Percentiles rank a stretch among this genome's conserved stretches.
Conservation (phyloP, 2,113 vertebrate species). For the Sprattus sprattus region DNA sequence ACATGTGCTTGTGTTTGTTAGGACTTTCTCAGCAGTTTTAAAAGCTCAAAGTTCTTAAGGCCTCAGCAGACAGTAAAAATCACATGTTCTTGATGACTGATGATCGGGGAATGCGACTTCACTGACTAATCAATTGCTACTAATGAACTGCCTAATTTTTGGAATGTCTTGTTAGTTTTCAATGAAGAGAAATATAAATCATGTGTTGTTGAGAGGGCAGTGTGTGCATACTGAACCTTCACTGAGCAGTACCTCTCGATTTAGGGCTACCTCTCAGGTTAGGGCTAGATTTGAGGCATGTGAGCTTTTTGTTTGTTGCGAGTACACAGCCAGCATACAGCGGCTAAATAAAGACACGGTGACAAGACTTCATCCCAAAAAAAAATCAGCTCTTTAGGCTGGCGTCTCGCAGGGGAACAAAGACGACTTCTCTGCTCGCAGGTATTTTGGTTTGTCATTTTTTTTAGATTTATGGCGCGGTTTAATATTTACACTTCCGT, state of each 20-base stretch:
- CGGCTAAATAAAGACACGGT: not conserved
- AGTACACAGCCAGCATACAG: not conserved
- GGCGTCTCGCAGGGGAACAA: not conserved
- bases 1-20: too few species aligned
- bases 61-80: not conserved
- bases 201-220: not conserved
- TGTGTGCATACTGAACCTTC: not conserved
- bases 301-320: not conserved
- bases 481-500: constrained; percentile 39
- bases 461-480: constrained; percentile 25
- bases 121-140: not conserved
- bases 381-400: not conserved
- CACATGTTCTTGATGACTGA: not conserved
- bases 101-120: not conserved
- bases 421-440: constrained; percentile 20
- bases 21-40: not conserved
- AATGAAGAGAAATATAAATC: not conserved
- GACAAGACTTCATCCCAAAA: not conserved
- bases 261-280: not conserved
- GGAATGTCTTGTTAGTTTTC: not conserved
- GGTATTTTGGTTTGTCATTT: constrained; percentile 20
- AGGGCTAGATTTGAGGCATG: not conserved
- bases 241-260: not conserved
- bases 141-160: not conserved
- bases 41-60: not conserved